Evolutionary conservation across 2,113 vertebrate genomes (phyloP), one percentile per base, ranked within the genome.

Genomic region (Ploceus nigricollis): DNA sequence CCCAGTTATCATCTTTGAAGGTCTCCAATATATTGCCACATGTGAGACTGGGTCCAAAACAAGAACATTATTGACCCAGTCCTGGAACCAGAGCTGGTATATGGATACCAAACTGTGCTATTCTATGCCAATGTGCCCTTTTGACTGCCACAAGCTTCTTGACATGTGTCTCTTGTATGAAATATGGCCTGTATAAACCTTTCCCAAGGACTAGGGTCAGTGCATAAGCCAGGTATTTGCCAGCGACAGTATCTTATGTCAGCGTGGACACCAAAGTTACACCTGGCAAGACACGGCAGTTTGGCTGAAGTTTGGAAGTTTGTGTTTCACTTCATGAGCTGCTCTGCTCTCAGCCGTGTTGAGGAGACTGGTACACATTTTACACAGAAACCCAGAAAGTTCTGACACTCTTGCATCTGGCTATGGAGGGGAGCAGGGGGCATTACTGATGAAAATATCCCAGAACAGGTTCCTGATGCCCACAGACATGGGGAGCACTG

Each of bases 61-160:
- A 37, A 28, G 18, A 57, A 9, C 4, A 12, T 7, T 60, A 21
- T 48, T 54, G 39, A 63, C 35, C 9, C 75, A 88, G 6, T 50
- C 15, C 66, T 82, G 40, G 44, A 22, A 63, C 23, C 30, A 71
- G 53, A 58, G 39, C 39, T 64, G 40, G 5, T 28, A 9, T 11
- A 5, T 28, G 1, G 0, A 31, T 22, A 50, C 10, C 50, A n/a
- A 63, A 45, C 20, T 39, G 19, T 0, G 1, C 10, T 50, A 6
- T 53, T 75, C 19, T n/a, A 2, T 17, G 23, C 11, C 20, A 66
- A 68, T 68, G 51, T 85, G 7, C 19, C 50, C 37, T 20, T 90
- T 70, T 65, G 19, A 19, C 69, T 82, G 48, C 40, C 39, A 58
- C 57, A 64, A 35, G 31, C 16, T n/a, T 60, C 28, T 33, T 73